A percentile compares a stretch with the other conserved stretches of the same genome.
phyloP scores from a whole-genome alignment of 2,113 vertebrate genomes.

The Dasyurus viverrinus region DNA sequence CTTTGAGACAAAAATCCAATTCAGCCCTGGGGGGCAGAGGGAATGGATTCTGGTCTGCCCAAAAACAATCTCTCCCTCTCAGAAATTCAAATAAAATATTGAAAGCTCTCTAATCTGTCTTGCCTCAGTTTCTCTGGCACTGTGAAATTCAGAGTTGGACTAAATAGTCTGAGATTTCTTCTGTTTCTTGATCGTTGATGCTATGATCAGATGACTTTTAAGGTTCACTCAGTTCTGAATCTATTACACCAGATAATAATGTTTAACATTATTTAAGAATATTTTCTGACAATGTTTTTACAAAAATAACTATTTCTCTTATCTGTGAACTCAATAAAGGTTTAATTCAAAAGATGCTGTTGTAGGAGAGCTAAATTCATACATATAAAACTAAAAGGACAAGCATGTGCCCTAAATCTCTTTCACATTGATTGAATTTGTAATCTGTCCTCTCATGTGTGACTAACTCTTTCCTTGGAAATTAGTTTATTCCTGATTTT shows the following conservation, averaged over 20 bases:
- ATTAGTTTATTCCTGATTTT: background rate
- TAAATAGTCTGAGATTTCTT: background rate
- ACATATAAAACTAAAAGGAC: background rate
- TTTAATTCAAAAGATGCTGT: background rate
- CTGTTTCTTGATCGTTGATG: background rate
- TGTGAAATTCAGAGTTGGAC: background rate
- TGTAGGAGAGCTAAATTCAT: background rate
- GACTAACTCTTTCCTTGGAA: background rate
- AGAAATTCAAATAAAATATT: too few relatives aligned
- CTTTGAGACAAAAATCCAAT: too few relatives aligned
- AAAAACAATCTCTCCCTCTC: too few relatives aligned
- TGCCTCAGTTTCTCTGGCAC: too few relatives aligned
- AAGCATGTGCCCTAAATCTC: background rate
- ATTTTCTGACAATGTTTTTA: background rate
- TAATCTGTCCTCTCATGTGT: conserved; percentile 7
- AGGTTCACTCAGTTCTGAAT: background rate
- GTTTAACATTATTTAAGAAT: background rate
- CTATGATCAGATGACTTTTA: background rate
- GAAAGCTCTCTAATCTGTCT: too few relatives aligned
- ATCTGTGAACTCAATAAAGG: background rate
- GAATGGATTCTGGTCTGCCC: too few relatives aligned
- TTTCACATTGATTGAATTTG: conserved; percentile 14
- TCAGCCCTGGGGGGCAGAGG: too few relatives aligned
- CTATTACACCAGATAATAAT: background rate
- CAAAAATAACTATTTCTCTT: conserved; percentile 8